phyloP scores from a whole-genome alignment of 1,140 invertebrate genomes.

The Myzus persicae region DNA sequence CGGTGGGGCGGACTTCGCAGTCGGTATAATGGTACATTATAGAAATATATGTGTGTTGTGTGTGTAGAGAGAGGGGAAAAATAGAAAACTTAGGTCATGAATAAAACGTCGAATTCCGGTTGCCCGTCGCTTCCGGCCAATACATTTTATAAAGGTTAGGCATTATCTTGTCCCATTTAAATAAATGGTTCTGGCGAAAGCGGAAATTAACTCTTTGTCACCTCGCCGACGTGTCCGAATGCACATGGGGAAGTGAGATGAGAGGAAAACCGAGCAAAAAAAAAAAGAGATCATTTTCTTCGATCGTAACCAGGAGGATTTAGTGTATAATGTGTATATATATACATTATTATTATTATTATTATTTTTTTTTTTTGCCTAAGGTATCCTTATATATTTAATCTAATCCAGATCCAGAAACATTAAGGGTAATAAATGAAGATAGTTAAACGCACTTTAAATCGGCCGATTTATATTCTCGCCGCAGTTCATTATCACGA shows the following conservation, averaged over 20 bases:
- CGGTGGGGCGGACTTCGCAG: background rate
- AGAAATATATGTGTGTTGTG: background rate
- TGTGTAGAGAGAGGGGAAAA: background rate
- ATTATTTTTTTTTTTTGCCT: constrained; percentile 19
- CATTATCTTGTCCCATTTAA: constrained; percentile 59
- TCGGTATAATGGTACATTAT: background rate
- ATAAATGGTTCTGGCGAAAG: constrained; percentile 56
- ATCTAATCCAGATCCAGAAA: constrained; percentile 57
- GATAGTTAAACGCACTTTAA: constrained; percentile 58
- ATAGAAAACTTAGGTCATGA: constrained; percentile 56
- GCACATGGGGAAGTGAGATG: background rate
- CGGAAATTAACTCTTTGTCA: constrained; percentile 59
- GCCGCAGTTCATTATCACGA: constrained; percentile 54
- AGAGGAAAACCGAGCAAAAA: constrained; percentile 28
- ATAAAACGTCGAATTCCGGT: constrained; percentile 58
- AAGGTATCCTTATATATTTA: constrained; percentile 46
- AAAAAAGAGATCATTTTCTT: constrained; percentile 48
- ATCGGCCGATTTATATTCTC: constrained; percentile 57
- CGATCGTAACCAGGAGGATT: constrained; percentile 53
- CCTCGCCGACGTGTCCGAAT: constrained; percentile 52
- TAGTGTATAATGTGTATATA: constrained; percentile 16
- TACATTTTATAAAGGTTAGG: constrained; percentile 54
- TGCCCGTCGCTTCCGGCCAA: constrained; percentile 51
- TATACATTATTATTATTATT: background rate
- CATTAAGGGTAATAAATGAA: constrained; percentile 59